These are phyloP conservation scores for Mandrillus leucophaeus DNA, from an alignment of 2,113 vertebrate species.

Conservation along the genomic window DNA sequence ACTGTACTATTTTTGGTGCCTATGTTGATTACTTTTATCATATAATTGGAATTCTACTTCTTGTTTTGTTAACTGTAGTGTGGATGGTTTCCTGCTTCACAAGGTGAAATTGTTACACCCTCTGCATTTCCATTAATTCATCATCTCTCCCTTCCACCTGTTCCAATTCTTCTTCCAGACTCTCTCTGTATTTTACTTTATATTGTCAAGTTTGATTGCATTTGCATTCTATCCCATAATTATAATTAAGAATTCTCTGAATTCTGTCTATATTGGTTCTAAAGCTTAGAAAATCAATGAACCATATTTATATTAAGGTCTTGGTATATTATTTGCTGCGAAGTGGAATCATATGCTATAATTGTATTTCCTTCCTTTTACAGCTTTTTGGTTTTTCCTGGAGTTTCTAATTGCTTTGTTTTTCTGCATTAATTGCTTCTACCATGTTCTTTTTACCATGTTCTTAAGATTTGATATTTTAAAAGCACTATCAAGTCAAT, in stretches of 20 bases:
- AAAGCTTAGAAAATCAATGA: background rate
- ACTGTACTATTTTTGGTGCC: no score
- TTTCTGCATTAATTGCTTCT: background rate
- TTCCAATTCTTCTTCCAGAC: background rate
- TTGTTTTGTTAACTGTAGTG: accelerated
- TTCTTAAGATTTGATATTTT: background rate
- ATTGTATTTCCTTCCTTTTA: background rate
- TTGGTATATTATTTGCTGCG: background rate
- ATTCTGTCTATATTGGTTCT: background rate
- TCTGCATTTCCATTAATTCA: accelerated
- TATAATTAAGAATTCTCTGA: background rate
- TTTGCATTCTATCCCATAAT: background rate
- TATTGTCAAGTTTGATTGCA: background rate
- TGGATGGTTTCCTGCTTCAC: accelerated
- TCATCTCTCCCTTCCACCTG: background rate
- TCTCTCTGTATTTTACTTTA: background rate
- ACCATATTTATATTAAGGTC: background rate
- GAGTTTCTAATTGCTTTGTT: background rate
- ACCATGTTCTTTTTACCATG: background rate
- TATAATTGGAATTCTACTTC: background rate
- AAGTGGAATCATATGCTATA: accelerated
- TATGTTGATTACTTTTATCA: accelerated
- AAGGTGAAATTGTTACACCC: accelerated
- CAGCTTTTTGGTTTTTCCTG: background rate
- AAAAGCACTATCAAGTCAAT: background rate